These are phyloP conservation scores for Hydractinia echinata DNA, from an alignment of 30 jellyfish, hydroid and myxozoan species.

Conservation along the genomic window DNA sequence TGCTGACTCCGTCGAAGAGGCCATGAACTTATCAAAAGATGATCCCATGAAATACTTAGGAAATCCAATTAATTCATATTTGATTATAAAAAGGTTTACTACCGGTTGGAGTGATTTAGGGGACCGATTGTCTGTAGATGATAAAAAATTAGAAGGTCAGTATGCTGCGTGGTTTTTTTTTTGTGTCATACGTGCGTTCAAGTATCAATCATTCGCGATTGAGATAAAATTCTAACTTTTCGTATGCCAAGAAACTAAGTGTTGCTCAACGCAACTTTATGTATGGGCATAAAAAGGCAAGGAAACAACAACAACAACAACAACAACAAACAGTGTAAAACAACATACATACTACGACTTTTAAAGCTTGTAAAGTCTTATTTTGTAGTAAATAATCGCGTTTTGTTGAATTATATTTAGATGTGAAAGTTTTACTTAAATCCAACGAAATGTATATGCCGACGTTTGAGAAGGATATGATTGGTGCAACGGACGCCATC, in stretches of 20 bases:
- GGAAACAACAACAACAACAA: not conserved
- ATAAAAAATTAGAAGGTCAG: slow-evolving; percentile 68
- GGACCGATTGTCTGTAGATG: slow-evolving; percentile 53
- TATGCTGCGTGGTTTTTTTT: not conserved
- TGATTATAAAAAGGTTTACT: slow-evolving; percentile 77
- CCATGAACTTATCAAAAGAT: slow-evolving; percentile 65
- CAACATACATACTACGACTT: not conserved
- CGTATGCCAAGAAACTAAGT: too few relatives aligned
- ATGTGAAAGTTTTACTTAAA: slow-evolving; percentile 45
- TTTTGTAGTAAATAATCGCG: not conserved
- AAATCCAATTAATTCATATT: slow-evolving; percentile 83
- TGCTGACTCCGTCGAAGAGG: slow-evolving; percentile 69
- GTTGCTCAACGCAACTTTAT: too few relatives aligned
- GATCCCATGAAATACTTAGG: slow-evolving; percentile 76
- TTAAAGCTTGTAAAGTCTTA: not conserved
- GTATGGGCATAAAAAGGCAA: too few relatives aligned
- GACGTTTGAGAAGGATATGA: slow-evolving; percentile 63
- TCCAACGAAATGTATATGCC: slow-evolving; percentile 50
- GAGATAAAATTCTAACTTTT: too few relatives aligned
- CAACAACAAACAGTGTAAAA: not conserved
- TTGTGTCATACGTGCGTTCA: too few relatives aligned
- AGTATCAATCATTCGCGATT: too few relatives aligned
- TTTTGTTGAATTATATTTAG: slow-evolving; percentile 30
- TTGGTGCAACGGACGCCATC: slow-evolving; percentile 90
- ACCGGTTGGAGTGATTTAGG: slow-evolving; percentile 93